phyloP scores from a whole-genome alignment of 2,888 invertebrate genomes.

The Papilio protenor region DNA sequence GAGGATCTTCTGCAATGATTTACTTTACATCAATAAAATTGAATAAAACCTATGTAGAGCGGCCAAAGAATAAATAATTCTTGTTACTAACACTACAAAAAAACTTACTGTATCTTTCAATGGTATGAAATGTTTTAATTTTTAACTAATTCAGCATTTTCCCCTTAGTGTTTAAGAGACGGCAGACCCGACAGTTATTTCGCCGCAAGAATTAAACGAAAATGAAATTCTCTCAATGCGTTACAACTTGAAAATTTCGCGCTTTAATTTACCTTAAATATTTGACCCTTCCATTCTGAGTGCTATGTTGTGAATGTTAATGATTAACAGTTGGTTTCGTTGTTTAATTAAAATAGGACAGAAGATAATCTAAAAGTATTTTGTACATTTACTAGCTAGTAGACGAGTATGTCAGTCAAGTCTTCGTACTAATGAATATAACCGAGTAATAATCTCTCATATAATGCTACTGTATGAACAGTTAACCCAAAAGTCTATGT shows the following conservation, averaged over 20 bases:
- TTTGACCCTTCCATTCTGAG: constrained; percentile 30
- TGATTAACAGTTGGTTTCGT: constrained; percentile 25
- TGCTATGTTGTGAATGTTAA: constrained; percentile 35
- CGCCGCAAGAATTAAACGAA: constrained; percentile 19
- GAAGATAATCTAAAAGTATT: neutral
- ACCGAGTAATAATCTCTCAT: too few relatives aligned
- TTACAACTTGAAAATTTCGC: constrained; percentile 31
- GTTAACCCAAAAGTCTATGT: too few relatives aligned
- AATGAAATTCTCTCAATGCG: constrained; percentile 21
- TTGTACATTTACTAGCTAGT: neutral
- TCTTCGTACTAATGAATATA: too few relatives aligned
- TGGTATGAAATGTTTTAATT: neutral
- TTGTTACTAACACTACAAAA: too few relatives aligned
- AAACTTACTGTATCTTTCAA: too few relatives aligned
- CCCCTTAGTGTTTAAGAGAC: neutral
- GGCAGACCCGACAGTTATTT: neutral
- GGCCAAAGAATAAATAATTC: too few relatives aligned
- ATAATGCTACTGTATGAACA: too few relatives aligned
- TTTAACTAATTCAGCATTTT: neutral
- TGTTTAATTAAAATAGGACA: constrained; percentile 16
- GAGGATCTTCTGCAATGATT: too few relatives aligned
- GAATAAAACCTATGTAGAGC: too few relatives aligned
- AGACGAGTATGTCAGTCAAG: neutral
- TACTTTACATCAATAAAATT: too few relatives aligned
- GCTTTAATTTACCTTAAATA: constrained; percentile 35